Conservation (phyloP, 2,113 vertebrate species). For the Cinclus cinclus region DNA sequence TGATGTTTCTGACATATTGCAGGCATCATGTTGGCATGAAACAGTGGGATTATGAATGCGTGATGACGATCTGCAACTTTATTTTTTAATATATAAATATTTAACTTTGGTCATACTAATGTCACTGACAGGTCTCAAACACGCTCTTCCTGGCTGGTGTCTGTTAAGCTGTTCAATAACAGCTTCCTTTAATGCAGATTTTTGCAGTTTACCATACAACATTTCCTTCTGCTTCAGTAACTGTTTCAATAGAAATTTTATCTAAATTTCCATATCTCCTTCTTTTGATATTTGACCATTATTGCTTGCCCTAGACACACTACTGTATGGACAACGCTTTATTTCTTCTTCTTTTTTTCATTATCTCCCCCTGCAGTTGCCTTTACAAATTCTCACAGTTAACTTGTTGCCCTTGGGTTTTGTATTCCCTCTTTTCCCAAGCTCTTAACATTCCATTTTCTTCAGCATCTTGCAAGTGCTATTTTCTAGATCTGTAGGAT, state of each 20-base stretch:
- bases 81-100: not conserved
- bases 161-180: not conserved
- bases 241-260: not conserved
- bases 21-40: not conserved
- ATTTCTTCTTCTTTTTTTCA: not conserved
- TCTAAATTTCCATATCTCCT: not conserved
- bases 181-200: not conserved
- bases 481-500: not conserved
- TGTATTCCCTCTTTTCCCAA: not conserved
- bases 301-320: not conserved
- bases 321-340: not conserved
- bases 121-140: not conserved
- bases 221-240: not conserved
- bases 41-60: not conserved
- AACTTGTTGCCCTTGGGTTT: not conserved
- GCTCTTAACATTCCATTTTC: not conserved
- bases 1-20: not conserved
- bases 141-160: not conserved
- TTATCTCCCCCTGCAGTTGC: rapidly evolving
- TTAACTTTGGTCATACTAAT: not conserved
- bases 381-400: not conserved
- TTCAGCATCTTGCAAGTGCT: not conserved
- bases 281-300: not conserved
- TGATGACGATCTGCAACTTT: not conserved
- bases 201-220: not conserved